A percentile compares a stretch with the other conserved stretches of the same genome.
Conservation (phyloP, 1,140 invertebrate species). For the Drosophila bifasciata region DNA sequence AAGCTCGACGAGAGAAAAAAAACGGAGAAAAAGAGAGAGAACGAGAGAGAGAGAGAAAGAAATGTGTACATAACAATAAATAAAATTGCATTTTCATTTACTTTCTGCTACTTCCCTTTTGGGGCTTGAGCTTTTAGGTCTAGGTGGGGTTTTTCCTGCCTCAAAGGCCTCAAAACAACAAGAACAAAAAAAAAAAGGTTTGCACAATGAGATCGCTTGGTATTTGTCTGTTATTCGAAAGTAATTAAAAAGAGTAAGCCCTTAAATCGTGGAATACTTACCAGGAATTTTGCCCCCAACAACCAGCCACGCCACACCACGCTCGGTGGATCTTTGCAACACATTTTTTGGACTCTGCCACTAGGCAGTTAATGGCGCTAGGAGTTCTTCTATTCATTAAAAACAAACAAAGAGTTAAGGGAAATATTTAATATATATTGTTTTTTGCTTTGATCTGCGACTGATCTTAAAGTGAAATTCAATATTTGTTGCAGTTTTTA, state of each 20-base stretch:
- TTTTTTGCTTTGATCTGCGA: background rate
- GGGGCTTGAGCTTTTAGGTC: conserved; percentile 29
- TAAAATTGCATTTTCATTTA: conserved; percentile 80
- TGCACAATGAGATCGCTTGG: conserved; percentile 40
- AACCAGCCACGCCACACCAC: background rate
- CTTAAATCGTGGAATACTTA: conserved; percentile 24
- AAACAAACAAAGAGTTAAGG: too few species aligned
- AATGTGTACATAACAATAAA: conserved; percentile 81
- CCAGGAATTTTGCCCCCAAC: background rate
- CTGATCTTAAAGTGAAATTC: too few species aligned
- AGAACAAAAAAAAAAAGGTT: conserved; percentile 38
- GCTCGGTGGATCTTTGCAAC: background rate
- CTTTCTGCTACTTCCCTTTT: conserved; percentile 35
- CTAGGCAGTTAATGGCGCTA: too few species aligned
- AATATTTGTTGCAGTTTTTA: too few species aligned
- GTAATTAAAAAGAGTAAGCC: conserved; percentile 75
- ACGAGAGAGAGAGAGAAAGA: too few species aligned
- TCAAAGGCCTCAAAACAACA: conserved; percentile 10
- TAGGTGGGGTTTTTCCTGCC: conserved; percentile 26
- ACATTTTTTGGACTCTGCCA: too few species aligned
- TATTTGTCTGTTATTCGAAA: conserved; percentile 72
- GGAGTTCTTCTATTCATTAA: too few species aligned
- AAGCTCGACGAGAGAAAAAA: conserved; percentile 55
- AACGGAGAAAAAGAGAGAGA: conserved; percentile 16
- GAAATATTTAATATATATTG: too few species aligned